Percentiles rank a stretch among this genome's conserved stretches.
Evolutionary conservation across 2,113 vertebrate species (phyloP).

Genomic region (Catharus minimus): DNA sequence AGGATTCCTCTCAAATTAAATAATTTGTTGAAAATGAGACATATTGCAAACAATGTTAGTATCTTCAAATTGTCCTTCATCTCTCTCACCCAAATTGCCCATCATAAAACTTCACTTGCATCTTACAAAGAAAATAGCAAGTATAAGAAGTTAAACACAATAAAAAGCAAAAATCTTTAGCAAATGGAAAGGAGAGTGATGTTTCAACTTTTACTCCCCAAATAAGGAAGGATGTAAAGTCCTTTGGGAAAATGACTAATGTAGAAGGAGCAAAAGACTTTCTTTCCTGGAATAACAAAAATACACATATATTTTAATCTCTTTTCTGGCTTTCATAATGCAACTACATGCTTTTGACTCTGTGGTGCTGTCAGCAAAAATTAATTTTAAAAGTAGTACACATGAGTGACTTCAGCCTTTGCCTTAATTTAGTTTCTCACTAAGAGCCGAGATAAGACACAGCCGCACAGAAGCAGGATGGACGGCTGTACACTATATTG

Average conservation of each 20-base stretch:
- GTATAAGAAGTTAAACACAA: not conserved
- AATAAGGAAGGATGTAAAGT: slow-evolving; percentile 60
- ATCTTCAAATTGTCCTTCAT: not conserved
- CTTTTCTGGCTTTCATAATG: slow-evolving; percentile 58
- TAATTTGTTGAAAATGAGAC: not conserved
- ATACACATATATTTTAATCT: slow-evolving; percentile 71
- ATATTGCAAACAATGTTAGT: not conserved
- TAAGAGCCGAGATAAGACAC: slow-evolving; percentile 64
- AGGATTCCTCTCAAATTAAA: not conserved
- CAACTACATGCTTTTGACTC: slow-evolving; percentile 61
- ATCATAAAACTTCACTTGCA: not conserved
- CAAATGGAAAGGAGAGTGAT: slow-evolving; percentile 43
- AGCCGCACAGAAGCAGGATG: slow-evolving; percentile 60
- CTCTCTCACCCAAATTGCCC: not conserved
- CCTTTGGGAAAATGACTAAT: slow-evolving; percentile 56
- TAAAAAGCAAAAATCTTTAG: slow-evolving; percentile 25
- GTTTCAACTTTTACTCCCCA: slow-evolving; percentile 35
- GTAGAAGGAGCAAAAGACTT: slow-evolving; percentile 58
- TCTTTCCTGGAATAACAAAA: slow-evolving; percentile 58
- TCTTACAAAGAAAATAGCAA: not conserved
- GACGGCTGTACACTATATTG: slow-evolving; percentile 60
- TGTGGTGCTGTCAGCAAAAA: slow-evolving; percentile 70
- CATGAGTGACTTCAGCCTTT: slow-evolving; percentile 56
- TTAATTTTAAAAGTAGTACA: slow-evolving; percentile 73
- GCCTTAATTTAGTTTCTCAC: slow-evolving; percentile 74